Percentiles rank a stretch among this genome's conserved stretches.
Evolutionary conservation across 1,140 invertebrate genomes (phyloP).

Genomic region (Zaprionus gabonicus): DNA sequence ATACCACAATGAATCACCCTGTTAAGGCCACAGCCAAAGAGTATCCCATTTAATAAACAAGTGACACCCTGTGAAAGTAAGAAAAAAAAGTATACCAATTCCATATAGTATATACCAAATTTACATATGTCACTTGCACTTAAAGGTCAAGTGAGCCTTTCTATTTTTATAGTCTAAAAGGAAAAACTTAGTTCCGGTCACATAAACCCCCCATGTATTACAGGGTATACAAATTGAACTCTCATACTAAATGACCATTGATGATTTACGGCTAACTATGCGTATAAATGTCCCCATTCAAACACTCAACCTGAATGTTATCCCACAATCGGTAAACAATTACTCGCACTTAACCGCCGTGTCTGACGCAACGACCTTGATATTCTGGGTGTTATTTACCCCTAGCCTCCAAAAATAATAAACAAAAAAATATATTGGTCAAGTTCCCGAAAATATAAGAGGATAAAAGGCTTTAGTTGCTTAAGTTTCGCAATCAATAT

Average conservation of each 20-base stretch:
- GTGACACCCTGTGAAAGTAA: neutral
- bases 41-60: too few species aligned
- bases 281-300: neutral
- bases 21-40: too few species aligned
- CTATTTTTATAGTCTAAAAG: neutral
- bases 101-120: neutral
- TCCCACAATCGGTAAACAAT: constrained; percentile 17
- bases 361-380: constrained; percentile 29
- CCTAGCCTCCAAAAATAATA: neutral
- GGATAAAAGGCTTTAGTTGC: constrained; percentile 24
- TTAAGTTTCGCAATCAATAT: constrained; percentile 58
- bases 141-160: constrained; percentile 12
- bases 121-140: constrained; percentile 11
- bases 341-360: neutral
- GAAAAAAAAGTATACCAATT: neutral
- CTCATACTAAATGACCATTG: neutral
- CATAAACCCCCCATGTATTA: neutral
- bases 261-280: neutral
- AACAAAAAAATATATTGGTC: constrained; percentile 28
- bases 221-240: neutral
- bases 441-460: constrained; percentile 25
- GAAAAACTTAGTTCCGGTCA: neutral
- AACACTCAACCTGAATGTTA: constrained; percentile 5
- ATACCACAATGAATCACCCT: too few species aligned
- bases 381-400: constrained; percentile 1